Evolutionary conservation across 2,113 vertebrate species (phyloP), one percentile per base, ranked within the genome.

Genomic region (Motacilla tschutschensis): DNA sequence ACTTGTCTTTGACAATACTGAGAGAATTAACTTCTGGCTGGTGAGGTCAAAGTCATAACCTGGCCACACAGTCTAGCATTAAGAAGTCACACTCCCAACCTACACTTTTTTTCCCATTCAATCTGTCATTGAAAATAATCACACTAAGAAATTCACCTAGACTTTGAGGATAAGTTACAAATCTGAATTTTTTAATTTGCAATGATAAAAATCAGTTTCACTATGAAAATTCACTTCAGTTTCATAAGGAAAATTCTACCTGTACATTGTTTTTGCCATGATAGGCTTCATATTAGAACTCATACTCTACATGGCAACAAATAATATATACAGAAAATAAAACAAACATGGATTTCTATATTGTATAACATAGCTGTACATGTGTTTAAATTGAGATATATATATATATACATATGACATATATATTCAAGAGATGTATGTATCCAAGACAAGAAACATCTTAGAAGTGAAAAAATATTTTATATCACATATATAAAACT

Each of bases 61-160:
- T 60, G 13, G 9, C 24, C 50, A 55, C 0, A 0, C 4, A 78
- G 25, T 8, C 19, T 17, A 71, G 63, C 13, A 33, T 25, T 28
- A 71, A 66, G 20, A 43, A 74, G 7, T 41, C 33, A 46, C 18
- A 35, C 21, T 44, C 19, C 5, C 7, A 18, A 44, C 5, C 4
- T 9, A 24, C 6, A 7, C 3, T 38, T 22, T 67, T 51, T 59
- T 67, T 10, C 8, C 17, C 43, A 4, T 44, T 66, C 21, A 66
- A 4, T 22, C 5, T 53, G 10, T 70, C 33, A n/a, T 10, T 33
- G 50, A 59, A 86, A 87, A 46, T 70, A 54, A 41, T 65, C 17
- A 47, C 2, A 33, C 17, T 62, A 57, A 73, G 29, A 21, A 73
- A 65, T 58, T 57, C 26, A 74, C 1, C 22, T 6, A 28, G 15